Conservation (phyloP, 2,888 invertebrate species). For the Epinotia bilunana region DNA sequence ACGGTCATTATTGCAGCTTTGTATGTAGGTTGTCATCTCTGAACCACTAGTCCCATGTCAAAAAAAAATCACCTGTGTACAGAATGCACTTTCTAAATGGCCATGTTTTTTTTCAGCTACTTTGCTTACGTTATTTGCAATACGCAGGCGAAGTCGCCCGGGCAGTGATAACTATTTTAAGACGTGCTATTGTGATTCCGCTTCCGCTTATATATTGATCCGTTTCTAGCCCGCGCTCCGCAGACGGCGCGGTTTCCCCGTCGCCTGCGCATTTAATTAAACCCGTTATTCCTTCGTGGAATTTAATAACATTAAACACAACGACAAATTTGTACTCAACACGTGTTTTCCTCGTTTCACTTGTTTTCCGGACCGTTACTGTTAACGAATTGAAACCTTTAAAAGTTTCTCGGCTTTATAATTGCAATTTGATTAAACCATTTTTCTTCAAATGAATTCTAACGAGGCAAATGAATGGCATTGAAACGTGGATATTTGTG, state of each 20-base stretch:
- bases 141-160: too few species aligned
- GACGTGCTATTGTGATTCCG: neutral
- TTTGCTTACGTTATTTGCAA: too few species aligned
- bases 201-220: neutral
- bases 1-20: too few species aligned
- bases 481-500: too few species aligned
- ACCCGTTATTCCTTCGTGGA: slow-evolving; percentile 30
- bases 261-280: slow-evolving; percentile 35
- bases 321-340: slow-evolving; percentile 2
- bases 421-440: neutral
- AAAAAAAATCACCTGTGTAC: too few species aligned
- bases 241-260: slow-evolving; percentile 24
- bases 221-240: neutral
- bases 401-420: neutral
- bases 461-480: too few species aligned
- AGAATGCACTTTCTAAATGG: too few species aligned
- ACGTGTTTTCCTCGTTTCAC: slow-evolving; percentile 4
- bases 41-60: too few species aligned
- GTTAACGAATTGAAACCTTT: neutral
- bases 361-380: neutral
- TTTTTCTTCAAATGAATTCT: too few species aligned
- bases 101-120: too few species aligned
- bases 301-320: slow-evolving; percentile 29
- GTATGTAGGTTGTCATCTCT: too few species aligned
- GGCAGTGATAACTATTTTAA: too few species aligned